Percentiles rank a stretch among this genome's conserved stretches.
Conservation (phyloP, 2,888 invertebrate genomes). For the Orchesella flavescens region DNA sequence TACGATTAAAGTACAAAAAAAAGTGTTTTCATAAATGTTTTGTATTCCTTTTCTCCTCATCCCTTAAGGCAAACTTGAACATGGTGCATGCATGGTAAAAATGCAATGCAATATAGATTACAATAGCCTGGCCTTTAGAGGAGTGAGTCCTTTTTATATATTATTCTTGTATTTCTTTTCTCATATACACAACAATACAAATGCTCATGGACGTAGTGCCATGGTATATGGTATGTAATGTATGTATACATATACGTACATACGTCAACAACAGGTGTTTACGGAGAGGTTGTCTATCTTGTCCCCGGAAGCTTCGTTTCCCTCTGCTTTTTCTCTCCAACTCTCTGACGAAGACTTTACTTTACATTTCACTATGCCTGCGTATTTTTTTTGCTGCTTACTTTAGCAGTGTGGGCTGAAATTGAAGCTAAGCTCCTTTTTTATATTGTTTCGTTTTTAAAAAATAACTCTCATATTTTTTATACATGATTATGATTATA, state of each 20-base stretch:
- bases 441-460: conserved; percentile 1
- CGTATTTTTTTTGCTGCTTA: neutral
- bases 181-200: conserved; percentile 9
- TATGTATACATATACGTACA: conserved; percentile 12
- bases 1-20: conserved; percentile 34
- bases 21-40: conserved; percentile 38
- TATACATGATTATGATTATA: neutral
- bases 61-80: conserved; percentile 46
- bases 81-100: neutral
- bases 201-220: neutral
- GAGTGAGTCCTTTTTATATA: conserved; percentile 6
- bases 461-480: neutral
- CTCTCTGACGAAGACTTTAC: conserved; percentile 46
- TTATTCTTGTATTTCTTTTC: conserved; percentile 28
- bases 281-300: conserved; percentile 69
- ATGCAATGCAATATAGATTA: conserved; percentile 1
- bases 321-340: conserved; percentile 66
- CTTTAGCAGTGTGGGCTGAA: neutral
- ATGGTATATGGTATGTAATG: neutral
- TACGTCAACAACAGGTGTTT: conserved; percentile 72
- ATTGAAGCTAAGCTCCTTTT: conserved; percentile 2
- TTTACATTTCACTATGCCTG: too few relatives aligned
- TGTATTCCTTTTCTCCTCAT: conserved; percentile 28
- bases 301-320: conserved; percentile 72
- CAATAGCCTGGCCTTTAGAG: conserved; percentile 39